Conservation (phyloP, 2,113 vertebrate species). For the Paradoxurus hermaphroditus region DNA sequence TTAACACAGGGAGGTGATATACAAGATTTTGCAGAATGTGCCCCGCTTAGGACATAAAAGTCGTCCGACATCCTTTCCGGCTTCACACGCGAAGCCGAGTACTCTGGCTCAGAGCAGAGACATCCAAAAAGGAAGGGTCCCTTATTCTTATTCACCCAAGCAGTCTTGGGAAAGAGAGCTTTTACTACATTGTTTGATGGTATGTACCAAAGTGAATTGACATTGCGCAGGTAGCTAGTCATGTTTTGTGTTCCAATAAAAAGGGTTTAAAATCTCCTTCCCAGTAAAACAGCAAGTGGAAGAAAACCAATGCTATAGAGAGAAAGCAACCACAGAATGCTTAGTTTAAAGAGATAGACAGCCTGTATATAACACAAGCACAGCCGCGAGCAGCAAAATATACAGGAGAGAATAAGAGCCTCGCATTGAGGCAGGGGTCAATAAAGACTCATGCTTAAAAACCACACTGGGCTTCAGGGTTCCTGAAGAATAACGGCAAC, state of each 20-base stretch:
- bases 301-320: neutral
- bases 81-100: neutral
- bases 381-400: neutral
- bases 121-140: neutral
- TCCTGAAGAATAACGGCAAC: neutral
- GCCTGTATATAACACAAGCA: neutral
- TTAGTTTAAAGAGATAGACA: neutral
- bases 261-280: conserved; percentile 20
- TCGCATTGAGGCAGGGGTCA: neutral
- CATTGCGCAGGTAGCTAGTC: neutral
- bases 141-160: neutral
- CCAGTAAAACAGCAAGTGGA: neutral
- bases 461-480: neutral
- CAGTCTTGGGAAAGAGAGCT: neutral
- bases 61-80: neutral
- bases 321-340: neutral
- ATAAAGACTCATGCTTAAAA: conserved; percentile 16
- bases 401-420: neutral
- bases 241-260: conserved; percentile 37
- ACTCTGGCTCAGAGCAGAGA: neutral
- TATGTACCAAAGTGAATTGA: neutral
- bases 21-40: neutral
- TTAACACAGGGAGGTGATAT: neutral
- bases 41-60: neutral
- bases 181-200: neutral